Evolutionary conservation across 2,113 vertebrate genomes (phyloP).

Genomic region (Ctenodactylus gundi): DNA sequence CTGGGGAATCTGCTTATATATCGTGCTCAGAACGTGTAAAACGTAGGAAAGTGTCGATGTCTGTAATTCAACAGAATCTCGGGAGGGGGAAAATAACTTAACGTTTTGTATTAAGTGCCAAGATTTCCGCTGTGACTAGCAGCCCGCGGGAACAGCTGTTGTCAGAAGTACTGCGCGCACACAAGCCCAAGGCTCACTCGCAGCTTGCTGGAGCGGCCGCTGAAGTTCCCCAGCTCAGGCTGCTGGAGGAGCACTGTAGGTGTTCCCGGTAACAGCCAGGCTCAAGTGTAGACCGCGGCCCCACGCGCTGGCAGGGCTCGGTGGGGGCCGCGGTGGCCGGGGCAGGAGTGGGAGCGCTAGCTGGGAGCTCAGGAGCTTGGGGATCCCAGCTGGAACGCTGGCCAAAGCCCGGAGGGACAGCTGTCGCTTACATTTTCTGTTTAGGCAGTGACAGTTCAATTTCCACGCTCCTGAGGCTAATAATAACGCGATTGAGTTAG

Average conservation of each 20-base stretch:
- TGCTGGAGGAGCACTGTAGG: constrained; percentile 15
- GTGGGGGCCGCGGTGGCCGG: neutral
- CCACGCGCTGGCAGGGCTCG: neutral
- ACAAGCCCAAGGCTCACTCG: neutral
- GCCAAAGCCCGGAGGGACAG: constrained; percentile 67
- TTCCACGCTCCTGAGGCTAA: constrained; percentile 77
- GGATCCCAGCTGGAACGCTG: constrained; percentile 49
- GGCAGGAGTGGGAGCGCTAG: neutral
- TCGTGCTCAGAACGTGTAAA: neutral
- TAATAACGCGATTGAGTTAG: constrained; percentile 79
- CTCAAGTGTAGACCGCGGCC: neutral
- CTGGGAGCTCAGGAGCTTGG: neutral
- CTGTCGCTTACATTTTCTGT: constrained; percentile 78
- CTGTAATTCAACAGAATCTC: constrained; percentile 42
- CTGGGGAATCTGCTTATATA: neutral
- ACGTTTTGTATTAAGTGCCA: constrained; percentile 62
- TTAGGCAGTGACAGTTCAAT: constrained; percentile 78
- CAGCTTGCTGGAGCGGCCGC: constrained; percentile 1
- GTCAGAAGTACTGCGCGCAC: constrained; percentile 24
- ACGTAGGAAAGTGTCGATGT: neutral
- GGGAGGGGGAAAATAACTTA: neutral
- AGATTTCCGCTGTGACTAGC: constrained; percentile 72
- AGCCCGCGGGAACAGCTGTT: constrained; percentile 68
- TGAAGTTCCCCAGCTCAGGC: neutral
- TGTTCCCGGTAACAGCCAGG: neutral